Base-by-base conservation (phyloP, 2,113 vertebrate genomes). In the Otus sunia region DNA sequence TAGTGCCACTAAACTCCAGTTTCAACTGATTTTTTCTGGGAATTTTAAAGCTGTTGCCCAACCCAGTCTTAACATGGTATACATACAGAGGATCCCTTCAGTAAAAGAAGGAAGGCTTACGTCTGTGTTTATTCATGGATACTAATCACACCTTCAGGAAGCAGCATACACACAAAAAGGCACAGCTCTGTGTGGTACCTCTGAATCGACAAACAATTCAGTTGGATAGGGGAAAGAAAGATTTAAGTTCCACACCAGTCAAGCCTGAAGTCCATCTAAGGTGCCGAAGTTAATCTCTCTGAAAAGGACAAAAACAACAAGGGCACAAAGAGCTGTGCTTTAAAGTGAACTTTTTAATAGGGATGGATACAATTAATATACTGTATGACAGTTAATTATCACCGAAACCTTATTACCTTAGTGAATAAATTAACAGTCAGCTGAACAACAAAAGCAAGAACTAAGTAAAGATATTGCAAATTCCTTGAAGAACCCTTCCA, bases 331-430 rank as follows among this genome's bases (percentile, higher is more conserved):
- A 86, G 87, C 16, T 39, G 47, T 62, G 66, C 75, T 95, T 88
- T 59, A 71, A 71, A 68, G 12, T 30, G 25, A 88, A n/a, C 10
- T 50, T 95, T 97, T 95, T 96, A 97, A 95, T 97, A 47, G 50
- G 30, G 86, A 60, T 60, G 41, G 58, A 76, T 82, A 91, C 13
- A 93, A 81, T 55, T 64, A 87, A 85, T 29, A 82, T 12, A 72
- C 7, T 68, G 15, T 32, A 68, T 32, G 49, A 53, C 52, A 87
- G 32, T 71, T 90, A 84, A n/a, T 67, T 85, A 76, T 45, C 67
- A 83, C 15, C 34, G 63, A 59, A 91, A 90, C 77, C 30, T 80
- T 80, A 75, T 37, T 74, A 92, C 23, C 32, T 89, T 26, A 72
- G 9, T 39, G 50, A 97, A 90, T 95, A 97, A 97, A 97, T 94